Evolutionary conservation across 2,113 vertebrate species (phyloP), one percentile per base, ranked within the genome.

Genomic region (Plecotus auritus): DNA sequence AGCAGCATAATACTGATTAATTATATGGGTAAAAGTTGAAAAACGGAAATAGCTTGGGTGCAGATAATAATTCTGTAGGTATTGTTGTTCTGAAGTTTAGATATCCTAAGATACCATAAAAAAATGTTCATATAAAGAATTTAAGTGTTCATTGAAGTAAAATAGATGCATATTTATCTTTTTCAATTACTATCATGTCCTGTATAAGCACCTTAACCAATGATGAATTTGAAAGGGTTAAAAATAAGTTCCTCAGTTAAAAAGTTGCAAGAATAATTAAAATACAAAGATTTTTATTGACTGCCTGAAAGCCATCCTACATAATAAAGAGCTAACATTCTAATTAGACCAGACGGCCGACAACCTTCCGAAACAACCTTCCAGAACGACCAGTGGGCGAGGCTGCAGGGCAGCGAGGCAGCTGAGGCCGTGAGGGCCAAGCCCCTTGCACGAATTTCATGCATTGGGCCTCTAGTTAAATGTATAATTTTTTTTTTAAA

Each of bases 261-360:
- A 30, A 85, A n/a, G 30, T 9, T 90, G 4, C 3, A 91, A 64
- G 95, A 96, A 89, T 59, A 85, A 94, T 59, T 85, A 85, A 91
- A 91, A 85, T n/a, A 70, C 14, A 74, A 92, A 86, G 47, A 74
- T 22, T 81, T 90, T 94, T 87, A 82, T 72, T 64, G 93, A 54
- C 17, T 94, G 22, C 17, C 35, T 64, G 5, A 93, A 90, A 92
- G 35, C 5, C 30, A 81, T 47, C 56, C 56, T 59, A 20, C 26
- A 59, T 59, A 59, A 59, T 59, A 10, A 59, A 23, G 22, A 59
- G 56, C 22, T 59, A 59, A 59, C 9, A 59, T 59, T 22, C 56
- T 26, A 59, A 59, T 26, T 56, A 56, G 54, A 56, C 54, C 22
- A 9, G 56, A 59, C 22, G 13, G 54, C 8, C 3, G 54, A 56